Conservation (phyloP, 2,888 invertebrate genomes). For the Neoitamus cyanurus region DNA sequence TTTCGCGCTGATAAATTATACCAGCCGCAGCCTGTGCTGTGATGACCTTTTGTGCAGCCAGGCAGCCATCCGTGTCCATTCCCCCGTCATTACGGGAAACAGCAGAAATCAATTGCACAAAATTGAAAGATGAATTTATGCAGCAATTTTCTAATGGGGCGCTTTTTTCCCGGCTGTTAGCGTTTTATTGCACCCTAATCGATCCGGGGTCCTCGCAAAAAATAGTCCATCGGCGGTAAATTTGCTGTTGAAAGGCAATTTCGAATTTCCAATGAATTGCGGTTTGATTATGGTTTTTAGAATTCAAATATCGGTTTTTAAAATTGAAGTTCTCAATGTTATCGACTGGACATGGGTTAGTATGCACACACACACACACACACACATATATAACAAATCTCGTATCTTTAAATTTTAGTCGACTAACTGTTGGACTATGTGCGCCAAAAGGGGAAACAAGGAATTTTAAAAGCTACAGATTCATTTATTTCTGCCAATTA, state of each 20-base stretch:
- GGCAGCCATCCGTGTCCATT: not conserved
- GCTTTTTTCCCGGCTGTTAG: not conserved
- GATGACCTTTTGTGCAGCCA: not conserved
- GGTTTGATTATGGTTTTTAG: not conserved
- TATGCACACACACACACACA: no score
- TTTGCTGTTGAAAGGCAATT: not conserved
- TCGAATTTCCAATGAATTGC: not conserved
- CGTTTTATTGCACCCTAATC: not conserved
- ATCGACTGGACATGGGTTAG: no score
- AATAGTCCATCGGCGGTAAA: not conserved
- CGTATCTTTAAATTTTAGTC: no score
- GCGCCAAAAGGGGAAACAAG: no score
- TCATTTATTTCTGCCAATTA: no score
- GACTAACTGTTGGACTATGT: no score
- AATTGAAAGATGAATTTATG: not conserved
- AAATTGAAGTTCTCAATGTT: not conserved
- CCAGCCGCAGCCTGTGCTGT: not conserved
- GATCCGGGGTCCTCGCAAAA: not conserved
- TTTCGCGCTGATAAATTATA: not conserved
- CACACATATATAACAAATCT: no score
- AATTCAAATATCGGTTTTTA: not conserved
- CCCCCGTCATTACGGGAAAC: not conserved
- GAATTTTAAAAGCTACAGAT: no score
- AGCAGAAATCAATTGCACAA: not conserved
- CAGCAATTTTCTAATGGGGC: not conserved